phyloP scores from a whole-genome alignment of 2,797 vertebrate genomes.

The Lepidocolaptes lacrymiger region DNA sequence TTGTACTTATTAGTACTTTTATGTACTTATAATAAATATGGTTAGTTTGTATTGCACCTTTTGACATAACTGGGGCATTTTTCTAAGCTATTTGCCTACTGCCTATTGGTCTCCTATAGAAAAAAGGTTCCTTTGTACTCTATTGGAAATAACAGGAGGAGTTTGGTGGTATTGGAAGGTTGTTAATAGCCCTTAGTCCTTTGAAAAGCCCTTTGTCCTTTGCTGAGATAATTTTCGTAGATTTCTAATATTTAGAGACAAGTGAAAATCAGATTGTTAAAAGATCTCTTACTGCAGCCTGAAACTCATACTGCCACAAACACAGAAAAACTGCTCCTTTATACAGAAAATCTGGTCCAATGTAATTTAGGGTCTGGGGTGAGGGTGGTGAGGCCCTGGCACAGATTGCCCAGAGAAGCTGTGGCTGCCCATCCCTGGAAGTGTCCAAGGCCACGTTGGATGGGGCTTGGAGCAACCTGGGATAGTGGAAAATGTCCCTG shows the following conservation, averaged over 20 bases:
- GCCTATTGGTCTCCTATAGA: not conserved
- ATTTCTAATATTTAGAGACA: slow-evolving; percentile 7
- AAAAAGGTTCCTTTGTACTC: not conserved
- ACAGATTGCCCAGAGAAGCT: fast-evolving
- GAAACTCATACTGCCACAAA: not conserved
- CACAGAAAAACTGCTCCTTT: not conserved
- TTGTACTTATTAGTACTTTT: not conserved
- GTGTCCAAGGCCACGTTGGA: not conserved
- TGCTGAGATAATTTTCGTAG: not conserved
- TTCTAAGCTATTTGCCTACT: not conserved
- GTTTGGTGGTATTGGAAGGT: not conserved
- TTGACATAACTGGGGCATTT: not conserved
- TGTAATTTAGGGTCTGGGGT: not conserved
- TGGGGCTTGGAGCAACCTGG: fast-evolving
- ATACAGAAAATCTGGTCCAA: not conserved
- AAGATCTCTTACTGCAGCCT: not conserved
- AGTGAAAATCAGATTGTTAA: slow-evolving; percentile 7
- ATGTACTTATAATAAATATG: not conserved
- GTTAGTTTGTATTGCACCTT: not conserved
- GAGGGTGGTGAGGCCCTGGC: fast-evolving
- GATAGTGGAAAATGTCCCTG: fast-evolving
- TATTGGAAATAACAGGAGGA: not conserved
- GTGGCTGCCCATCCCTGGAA: not conserved
- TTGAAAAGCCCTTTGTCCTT: not conserved
- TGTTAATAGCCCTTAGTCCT: not conserved